phyloP scores from a whole-genome alignment of 1,140 invertebrate genomes.

The Aphelinus certus region DNA sequence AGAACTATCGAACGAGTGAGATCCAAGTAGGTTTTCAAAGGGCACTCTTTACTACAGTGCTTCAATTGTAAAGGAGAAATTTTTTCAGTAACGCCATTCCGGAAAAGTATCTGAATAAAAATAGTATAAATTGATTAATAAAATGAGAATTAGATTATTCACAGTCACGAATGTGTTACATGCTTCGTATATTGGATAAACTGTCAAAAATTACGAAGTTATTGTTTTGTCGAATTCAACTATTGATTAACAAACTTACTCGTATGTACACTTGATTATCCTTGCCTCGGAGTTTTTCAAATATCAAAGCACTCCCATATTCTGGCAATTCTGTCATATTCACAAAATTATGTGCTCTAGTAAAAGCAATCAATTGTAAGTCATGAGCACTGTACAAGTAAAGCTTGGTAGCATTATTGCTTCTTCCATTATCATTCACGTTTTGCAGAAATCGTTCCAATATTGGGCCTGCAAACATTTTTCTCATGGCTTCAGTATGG shows the following conservation, averaged over 20 bases:
- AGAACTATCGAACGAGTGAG: no score
- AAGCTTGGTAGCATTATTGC: not conserved
- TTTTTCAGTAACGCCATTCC: not conserved
- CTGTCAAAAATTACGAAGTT: no score
- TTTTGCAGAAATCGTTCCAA: not conserved
- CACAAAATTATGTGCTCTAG: conserved; percentile 1
- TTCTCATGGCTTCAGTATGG: not conserved
- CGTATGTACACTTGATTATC: conserved; percentile 15
- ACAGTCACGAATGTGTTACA: no score
- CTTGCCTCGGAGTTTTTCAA: conserved; percentile 9
- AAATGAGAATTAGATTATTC: not conserved
- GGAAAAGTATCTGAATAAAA: not conserved
- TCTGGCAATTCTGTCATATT: not conserved
- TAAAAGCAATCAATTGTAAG: not conserved
- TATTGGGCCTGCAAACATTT: not conserved
- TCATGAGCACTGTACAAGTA: conserved; percentile 17
- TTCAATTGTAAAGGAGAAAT: not conserved
- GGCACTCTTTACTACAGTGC: not conserved
- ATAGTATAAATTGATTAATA: not conserved
- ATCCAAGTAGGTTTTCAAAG: not conserved
- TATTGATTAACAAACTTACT: not conserved
- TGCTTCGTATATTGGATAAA: no score
- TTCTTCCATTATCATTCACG: not conserved
- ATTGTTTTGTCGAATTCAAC: no score
- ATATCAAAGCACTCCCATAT: not conserved